A percentile compares a stretch with the other conserved stretches of the same genome.
phyloP scores from a whole-genome alignment of 1,140 invertebrate species.

The Tetramorium simillimum region DNA sequence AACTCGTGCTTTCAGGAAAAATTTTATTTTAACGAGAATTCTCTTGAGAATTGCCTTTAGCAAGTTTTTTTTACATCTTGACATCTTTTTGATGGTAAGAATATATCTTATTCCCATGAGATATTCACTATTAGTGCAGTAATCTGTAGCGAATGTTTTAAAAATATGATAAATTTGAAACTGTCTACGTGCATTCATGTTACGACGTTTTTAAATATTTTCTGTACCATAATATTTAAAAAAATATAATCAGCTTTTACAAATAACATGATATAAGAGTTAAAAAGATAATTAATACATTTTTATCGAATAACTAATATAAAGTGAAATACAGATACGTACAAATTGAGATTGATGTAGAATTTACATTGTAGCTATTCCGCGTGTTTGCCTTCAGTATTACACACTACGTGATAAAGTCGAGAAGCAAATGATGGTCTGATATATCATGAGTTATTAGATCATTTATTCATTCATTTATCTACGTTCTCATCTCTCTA shows the following conservation, averaged over 20 bases:
- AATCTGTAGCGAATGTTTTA: neutral
- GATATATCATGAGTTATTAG: neutral
- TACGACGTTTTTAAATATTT: neutral
- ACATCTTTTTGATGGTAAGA: neutral
- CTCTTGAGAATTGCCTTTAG: neutral
- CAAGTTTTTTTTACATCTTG: neutral
- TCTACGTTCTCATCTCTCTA: neutral
- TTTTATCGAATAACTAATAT: neutral
- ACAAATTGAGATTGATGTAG: constrained; percentile 38
- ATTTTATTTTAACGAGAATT: constrained; percentile 31
- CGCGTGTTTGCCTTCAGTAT: constrained; percentile 11
- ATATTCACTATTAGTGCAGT: neutral
- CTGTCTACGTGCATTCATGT: neutral
- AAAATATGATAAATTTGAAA: constrained; percentile 22
- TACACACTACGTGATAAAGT: constrained; percentile 18
- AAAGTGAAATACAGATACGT: neutral
- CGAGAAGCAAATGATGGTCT: constrained; percentile 1
- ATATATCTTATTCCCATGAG: constrained; percentile 11
- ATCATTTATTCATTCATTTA: constrained; percentile 5
- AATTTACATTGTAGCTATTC: constrained; percentile 37
- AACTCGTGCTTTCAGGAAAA: neutral
- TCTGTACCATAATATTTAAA: neutral
- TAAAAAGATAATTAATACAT: constrained; percentile 1
- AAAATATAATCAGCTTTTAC: neutral
- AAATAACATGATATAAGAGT: neutral